Percentiles rank a stretch among this genome's conserved stretches.
Conservation (phyloP, 2,113 vertebrate species). For the Prinia subflava region DNA sequence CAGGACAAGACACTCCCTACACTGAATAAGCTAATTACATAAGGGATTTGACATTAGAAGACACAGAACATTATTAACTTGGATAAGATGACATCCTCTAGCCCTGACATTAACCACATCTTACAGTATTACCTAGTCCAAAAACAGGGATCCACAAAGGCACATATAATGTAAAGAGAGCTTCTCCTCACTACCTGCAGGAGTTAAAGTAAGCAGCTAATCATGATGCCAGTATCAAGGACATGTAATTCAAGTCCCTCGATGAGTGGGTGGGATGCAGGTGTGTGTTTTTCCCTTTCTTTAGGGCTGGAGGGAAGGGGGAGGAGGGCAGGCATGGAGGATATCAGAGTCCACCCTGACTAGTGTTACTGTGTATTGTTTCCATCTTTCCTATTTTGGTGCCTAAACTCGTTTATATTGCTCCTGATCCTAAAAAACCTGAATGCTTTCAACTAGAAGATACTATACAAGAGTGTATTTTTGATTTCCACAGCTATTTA, state of each 20-base stretch:
- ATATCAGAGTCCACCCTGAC: neutral
- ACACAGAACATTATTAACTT: neutral
- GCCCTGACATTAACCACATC: neutral
- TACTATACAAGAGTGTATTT: neutral
- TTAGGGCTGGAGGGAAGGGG: no score
- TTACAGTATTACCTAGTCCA: neutral
- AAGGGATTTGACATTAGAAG: neutral
- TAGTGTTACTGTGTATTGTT: neutral
- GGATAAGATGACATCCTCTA: neutral
- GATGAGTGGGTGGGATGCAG: neutral
- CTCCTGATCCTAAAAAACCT: neutral
- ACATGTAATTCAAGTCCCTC: neutral
- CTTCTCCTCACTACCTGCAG: neutral
- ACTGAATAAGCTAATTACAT: neutral
- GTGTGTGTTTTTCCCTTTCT: neutral
- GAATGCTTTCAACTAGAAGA: neutral
- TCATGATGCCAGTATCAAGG: neutral
- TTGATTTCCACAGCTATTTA: neutral
- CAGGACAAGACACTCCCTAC: neutral
- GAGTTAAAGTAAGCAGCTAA: neutral
- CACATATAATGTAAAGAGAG: neutral
- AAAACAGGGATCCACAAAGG: neutral
- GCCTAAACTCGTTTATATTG: neutral
- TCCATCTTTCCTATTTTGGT: neutral
- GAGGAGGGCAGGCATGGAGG: no score